Conservation (phyloP, 2,888 invertebrate species). For the Rutpela maculata region DNA sequence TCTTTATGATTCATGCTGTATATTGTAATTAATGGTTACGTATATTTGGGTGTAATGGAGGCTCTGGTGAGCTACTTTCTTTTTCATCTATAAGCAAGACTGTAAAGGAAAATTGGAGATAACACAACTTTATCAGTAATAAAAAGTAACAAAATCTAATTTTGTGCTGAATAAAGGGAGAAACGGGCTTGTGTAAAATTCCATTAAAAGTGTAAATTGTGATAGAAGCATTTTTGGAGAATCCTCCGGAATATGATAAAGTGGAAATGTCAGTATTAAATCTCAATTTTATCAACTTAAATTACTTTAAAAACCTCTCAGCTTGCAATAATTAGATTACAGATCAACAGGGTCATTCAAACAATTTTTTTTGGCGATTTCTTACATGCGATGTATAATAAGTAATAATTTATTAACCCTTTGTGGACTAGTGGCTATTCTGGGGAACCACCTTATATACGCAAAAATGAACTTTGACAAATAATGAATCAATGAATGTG, state of each 20-base stretch:
- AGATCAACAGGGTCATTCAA: neutral
- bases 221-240: constrained; percentile 20
- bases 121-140: constrained; percentile 26
- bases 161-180: constrained; percentile 11
- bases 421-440: too few species aligned
- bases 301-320: constrained; percentile 13
- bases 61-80: neutral
- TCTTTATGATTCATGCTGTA: too few species aligned
- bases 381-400: too few species aligned
- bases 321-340: neutral
- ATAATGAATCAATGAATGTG: too few species aligned
- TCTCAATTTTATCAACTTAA: constrained; percentile 14
- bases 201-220: constrained; percentile 26
- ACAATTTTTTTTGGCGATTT: neutral
- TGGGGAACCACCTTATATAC: too few species aligned
- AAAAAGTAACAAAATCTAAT: constrained; percentile 30
- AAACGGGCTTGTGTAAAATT: constrained; percentile 15
- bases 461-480: too few species aligned
- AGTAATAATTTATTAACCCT: too few species aligned
- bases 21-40: neutral
- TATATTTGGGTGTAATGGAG: neutral
- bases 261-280: constrained; percentile 24
- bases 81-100: neutral
- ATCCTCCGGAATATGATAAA: constrained; percentile 18
- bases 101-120: constrained; percentile 5